Percentiles rank a stretch among this genome's conserved stretches.
These are phyloP conservation scores for Orthonevra nobilis DNA, from an alignment of 2,888 invertebrate genomes.

Conservation along the genomic window DNA sequence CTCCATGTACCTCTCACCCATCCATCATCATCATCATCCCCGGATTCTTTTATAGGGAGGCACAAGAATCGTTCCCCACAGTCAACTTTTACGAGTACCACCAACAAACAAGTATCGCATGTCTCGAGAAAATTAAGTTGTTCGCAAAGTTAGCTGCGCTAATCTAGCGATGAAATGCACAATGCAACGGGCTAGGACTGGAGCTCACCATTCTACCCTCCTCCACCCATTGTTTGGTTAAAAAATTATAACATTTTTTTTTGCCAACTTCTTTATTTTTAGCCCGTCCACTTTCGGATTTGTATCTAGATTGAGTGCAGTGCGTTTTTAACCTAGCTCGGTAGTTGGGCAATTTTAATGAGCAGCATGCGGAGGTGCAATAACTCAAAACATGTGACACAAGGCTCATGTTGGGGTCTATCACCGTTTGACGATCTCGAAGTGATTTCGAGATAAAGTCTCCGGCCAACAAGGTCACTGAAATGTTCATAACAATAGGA, in stretches of 20 bases:
- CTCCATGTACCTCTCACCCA: slow-evolving; percentile 38
- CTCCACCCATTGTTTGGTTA: slow-evolving; percentile 15
- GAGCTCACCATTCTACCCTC: background rate
- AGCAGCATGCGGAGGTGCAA: slow-evolving; percentile 28
- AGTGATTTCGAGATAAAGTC: slow-evolving; percentile 24
- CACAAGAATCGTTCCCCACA: background rate
- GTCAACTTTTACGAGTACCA: too few relatives aligned
- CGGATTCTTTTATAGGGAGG: too few relatives aligned
- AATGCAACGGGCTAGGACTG: slow-evolving; percentile 28
- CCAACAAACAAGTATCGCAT: slow-evolving; percentile 56
- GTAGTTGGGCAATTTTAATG: background rate
- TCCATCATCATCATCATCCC: slow-evolving; percentile 35
- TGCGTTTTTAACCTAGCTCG: too few relatives aligned
- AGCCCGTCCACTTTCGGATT: background rate
- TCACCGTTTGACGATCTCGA: slow-evolving; percentile 26
- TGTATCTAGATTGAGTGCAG: slow-evolving; percentile 39
- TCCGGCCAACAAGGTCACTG: slow-evolving; percentile 37
- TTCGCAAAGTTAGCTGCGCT: slow-evolving; percentile 69
- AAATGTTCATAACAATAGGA: background rate
- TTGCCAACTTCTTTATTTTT: background rate
- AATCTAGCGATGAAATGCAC: slow-evolving; percentile 65
- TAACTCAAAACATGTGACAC: slow-evolving; percentile 50
- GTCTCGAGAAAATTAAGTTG: slow-evolving; percentile 75
- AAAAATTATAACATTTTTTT: slow-evolving; percentile 18
- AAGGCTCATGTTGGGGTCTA: slow-evolving; percentile 39